Evolutionary conservation across 2,797 vertebrate species (phyloP), one percentile per base, ranked within the genome.

Genomic region (Podarcis lilfordi): DNA sequence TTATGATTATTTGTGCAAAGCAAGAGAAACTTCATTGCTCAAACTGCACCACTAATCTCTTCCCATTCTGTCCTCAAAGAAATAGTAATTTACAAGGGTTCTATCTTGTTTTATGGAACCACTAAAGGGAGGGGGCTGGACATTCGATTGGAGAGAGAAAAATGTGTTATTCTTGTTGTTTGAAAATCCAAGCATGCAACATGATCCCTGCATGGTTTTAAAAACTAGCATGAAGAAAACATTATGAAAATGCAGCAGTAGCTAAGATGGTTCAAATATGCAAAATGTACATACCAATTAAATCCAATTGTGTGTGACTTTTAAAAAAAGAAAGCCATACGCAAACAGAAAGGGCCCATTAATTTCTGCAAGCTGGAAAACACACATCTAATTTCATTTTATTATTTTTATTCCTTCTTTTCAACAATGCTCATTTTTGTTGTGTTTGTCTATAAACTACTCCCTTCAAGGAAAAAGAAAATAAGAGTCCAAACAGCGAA

Each of bases 1-100:
- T 93, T 90, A 88, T 92, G 92, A 85, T 92, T 93, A 84, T 91
- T 90, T 84, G 91, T 95, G 89, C 83, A 85, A 90, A 93, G 93
- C 86, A 93, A 88, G 35, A 93, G 82, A 82, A 83, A 92, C 88
- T 91, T 94, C 86, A 91, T 89, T 79, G 40, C 88, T 91, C 86
- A 90, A 85, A 91, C 81, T 86, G 80, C 21, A 81, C 50, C 32
- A 69, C 21, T 94, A 95, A 95, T 93, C 90, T 37, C 43, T 91
- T 78, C 45, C 35, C 40, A n/a, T 68, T 91, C 59, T 91, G 90
- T 95, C 89, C 27, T 89, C 82, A 91, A 93, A 64, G 17, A 89
- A 3, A 81, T 50, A 43, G 71, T 91, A 87, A 94, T 86, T 93
- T 92, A 89, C 75, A 90, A 89, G 88, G 59, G 75, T 87, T 78